Base-by-base conservation (phyloP, 2,113 vertebrate species). In the Cariama cristata region DNA sequence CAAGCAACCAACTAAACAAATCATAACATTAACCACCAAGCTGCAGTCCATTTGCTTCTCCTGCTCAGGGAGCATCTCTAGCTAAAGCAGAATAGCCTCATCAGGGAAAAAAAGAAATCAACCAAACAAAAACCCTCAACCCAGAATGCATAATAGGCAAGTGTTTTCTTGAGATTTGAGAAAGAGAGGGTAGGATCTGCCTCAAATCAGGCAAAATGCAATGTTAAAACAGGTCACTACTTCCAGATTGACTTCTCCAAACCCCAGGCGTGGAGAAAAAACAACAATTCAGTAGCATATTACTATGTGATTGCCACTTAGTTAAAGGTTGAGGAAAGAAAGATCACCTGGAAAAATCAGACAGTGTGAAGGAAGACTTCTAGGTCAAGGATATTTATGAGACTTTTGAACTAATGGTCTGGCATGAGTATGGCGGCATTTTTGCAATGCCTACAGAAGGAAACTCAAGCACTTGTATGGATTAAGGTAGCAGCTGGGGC, bases 61-160 rank as follows among this genome's bases (percentile, higher is more conserved):
- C 23, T 59, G 49, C 27, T 64, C 30, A 30, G 27, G 8, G 10
- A 60, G 1, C 17, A 40, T 7, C 33, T n/a, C 44, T 12, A 58
- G 23, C 10, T 52, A 35, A 69, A 64, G n/a, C 23, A 42, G 9
- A 56, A 42, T 10, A 40, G 21, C 11, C 22, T 38, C 52, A 11
- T 14, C 12, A 14, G n/a, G 6, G 8, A 4, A 11, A 15, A 17
- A 60, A 44, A 38, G 14, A 4, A 55, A 38, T 38, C 38, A 59
- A 26, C 14, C 26, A 50, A 71, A 27, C 11, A 52, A 3, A 17
- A 23, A 3, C 3, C 10, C 42, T 23, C 13, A 74, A 42, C 12
- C 6, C 30, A 44, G 18, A 66, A n/a, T 2, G 24, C 1, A 0
- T 2, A 28, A 53, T 7, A 32, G 2, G 1, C 4, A 30, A 6